Conservation (phyloP, 1,140 invertebrate species). For the Zaprionus africanus region DNA sequence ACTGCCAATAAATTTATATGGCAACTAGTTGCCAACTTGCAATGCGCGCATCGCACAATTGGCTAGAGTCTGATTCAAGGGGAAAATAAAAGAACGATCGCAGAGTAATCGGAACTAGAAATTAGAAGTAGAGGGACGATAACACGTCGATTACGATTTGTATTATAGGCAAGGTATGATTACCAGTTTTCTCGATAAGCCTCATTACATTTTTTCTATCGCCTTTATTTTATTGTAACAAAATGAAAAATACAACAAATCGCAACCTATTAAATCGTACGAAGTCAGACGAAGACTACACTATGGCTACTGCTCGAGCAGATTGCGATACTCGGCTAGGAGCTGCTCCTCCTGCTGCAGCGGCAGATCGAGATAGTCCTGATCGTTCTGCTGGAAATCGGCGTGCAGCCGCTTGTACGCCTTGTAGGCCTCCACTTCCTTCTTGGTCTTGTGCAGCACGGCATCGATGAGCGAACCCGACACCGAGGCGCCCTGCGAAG, state of each 20-base stretch:
- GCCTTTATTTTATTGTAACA: background rate
- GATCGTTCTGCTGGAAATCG: constrained; percentile 86
- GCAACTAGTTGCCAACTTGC: background rate
- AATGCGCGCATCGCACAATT: background rate
- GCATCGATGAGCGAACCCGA: constrained; percentile 40
- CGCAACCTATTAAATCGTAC: background rate
- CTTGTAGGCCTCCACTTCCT: constrained; percentile 65
- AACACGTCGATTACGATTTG: constrained; percentile 57
- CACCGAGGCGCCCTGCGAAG: constrained; percentile 38
- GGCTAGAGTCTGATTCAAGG: background rate
- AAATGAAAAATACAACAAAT: background rate
- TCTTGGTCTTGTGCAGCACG: constrained; percentile 50
- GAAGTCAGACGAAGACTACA: background rate
- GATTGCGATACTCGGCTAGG: constrained; percentile 86
- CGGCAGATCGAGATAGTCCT: constrained; percentile 87
- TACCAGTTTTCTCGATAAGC: constrained; percentile 63
- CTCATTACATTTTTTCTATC: background rate
- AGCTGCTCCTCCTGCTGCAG: constrained; percentile 87
- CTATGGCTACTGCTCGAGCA: constrained; percentile 84
- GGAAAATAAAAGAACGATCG: background rate
- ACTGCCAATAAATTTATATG: background rate
- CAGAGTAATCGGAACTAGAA: background rate
- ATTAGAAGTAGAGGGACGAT: constrained; percentile 26
- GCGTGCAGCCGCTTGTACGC: constrained; percentile 87
- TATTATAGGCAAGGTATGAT: constrained; percentile 65